These are phyloP conservation scores for Conger conger DNA, from an alignment of 2,113 vertebrate species.

Conservation along the genomic window DNA sequence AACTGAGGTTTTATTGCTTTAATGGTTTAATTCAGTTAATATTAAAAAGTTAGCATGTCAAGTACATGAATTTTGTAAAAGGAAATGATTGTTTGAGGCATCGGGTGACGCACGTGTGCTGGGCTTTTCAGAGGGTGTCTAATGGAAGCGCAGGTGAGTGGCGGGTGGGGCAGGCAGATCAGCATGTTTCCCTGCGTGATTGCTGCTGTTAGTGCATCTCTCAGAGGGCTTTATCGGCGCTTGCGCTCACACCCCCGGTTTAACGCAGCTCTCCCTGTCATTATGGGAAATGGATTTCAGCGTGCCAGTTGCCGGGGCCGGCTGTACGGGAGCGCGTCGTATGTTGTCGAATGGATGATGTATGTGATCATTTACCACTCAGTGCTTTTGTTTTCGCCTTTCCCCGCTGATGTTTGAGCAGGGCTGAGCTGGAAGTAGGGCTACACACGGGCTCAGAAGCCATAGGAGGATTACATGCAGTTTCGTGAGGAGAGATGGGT, in stretches of 20 bases:
- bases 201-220: conserved; percentile 21
- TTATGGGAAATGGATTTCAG: conserved; percentile 29
- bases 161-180: conserved; percentile 25
- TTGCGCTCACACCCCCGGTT: neutral
- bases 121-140: neutral
- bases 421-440: neutral
- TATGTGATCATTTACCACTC: conserved; percentile 10
- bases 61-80: neutral
- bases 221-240: conserved; percentile 27
- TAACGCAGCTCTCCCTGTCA: neutral
- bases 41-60: neutral
- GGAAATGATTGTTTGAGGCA: neutral
- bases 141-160: conserved; percentile 20
- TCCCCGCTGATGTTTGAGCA: neutral
- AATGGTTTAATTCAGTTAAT: neutral
- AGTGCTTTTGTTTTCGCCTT: neutral
- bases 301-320: neutral
- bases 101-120: neutral
- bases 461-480: neutral
- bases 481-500: neutral
- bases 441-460: neutral
- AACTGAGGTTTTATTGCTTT: neutral
- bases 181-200: conserved; percentile 13
- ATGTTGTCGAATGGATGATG: conserved; percentile 10
- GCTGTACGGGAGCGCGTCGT: too few species aligned